A percentile compares a stretch with the other conserved stretches of the same genome.
These are phyloP conservation scores for Shinisaurus crocodilurus DNA, from an alignment of 2,113 vertebrate species.

Conservation along the genomic window DNA sequence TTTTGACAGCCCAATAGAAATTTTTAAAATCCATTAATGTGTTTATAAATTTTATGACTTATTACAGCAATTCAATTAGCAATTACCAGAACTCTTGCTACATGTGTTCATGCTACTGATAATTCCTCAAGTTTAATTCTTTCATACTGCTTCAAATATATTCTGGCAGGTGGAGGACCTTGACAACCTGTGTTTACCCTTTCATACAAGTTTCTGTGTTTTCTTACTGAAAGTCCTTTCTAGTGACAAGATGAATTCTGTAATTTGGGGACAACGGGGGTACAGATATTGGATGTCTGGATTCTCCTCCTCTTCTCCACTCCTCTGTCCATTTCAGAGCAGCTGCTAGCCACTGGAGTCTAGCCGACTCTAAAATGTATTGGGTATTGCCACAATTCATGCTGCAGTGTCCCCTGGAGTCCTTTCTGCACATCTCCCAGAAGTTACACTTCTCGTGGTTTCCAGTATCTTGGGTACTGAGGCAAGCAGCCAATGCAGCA, in stretches of 20 bases:
- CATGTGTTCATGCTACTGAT: neutral
- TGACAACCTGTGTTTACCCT: neutral
- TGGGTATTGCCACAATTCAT: neutral
- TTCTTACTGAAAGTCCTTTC: neutral
- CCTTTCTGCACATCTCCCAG: neutral
- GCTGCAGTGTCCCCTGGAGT: neutral
- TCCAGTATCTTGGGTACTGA: neutral
- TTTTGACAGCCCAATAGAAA: constrained; percentile 3
- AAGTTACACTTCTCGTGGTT: neutral
- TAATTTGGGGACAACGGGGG: neutral
- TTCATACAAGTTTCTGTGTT: neutral
- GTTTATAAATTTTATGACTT: constrained; percentile 5
- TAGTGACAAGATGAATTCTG: neutral
- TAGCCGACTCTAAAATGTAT: neutral
- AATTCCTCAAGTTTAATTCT: neutral
- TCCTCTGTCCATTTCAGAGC: neutral
- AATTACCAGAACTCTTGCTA: neutral
- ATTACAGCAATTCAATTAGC: neutral
- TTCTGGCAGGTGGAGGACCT: neutral
- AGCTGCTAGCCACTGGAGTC: neutral
- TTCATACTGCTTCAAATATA: neutral
- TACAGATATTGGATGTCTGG: neutral
- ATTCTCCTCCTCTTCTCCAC: neutral
- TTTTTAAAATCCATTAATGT: neutral
- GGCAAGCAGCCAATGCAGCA: neutral